A percentile compares a stretch with the other conserved stretches of the same genome.
Evolutionary conservation across 30 jellyfish, hydroid and myxozoan species (phyloP).

Genomic region (Turritopsis dohrnii): DNA sequence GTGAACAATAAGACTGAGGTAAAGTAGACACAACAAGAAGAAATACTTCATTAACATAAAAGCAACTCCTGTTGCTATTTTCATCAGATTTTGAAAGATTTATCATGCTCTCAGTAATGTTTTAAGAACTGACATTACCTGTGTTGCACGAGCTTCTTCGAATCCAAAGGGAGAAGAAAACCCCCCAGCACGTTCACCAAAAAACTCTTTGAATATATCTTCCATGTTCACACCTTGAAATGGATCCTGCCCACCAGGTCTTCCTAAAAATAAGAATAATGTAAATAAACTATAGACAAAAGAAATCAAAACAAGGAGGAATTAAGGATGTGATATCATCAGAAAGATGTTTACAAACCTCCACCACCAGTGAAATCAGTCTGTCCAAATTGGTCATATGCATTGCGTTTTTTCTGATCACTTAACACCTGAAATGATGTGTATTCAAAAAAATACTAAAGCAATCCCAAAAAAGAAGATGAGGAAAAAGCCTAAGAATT

Average conservation of each 20-base stretch:
- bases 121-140: slow-evolving; percentile 27
- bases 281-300: no score
- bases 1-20: neutral
- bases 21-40: neutral
- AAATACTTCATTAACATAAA: neutral
- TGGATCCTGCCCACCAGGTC: slow-evolving; percentile 16
- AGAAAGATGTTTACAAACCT: neutral
- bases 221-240: slow-evolving; percentile 87
- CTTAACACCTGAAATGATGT: slow-evolving; percentile 56
- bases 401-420: slow-evolving; percentile 80
- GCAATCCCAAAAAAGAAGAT: neutral
- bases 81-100: neutral
- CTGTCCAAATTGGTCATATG: slow-evolving; percentile 98
- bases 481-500: neutral
- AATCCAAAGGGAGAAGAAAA: slow-evolving; percentile 59
- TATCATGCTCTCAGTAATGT: neutral
- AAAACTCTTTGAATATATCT: slow-evolving; percentile 84
- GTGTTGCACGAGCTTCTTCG: slow-evolving; percentile 77
- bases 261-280: neutral
- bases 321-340: neutral
- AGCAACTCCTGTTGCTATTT: neutral
- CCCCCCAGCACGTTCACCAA: slow-evolving; percentile 89
- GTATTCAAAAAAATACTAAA: neutral
- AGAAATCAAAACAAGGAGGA: no score
- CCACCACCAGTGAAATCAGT: slow-evolving; percentile 96